A percentile compares a stretch with the other conserved stretches of the same genome.
Evolutionary conservation across 2,888 invertebrate genomes (phyloP).

Genomic region (Sipha maydis): DNA sequence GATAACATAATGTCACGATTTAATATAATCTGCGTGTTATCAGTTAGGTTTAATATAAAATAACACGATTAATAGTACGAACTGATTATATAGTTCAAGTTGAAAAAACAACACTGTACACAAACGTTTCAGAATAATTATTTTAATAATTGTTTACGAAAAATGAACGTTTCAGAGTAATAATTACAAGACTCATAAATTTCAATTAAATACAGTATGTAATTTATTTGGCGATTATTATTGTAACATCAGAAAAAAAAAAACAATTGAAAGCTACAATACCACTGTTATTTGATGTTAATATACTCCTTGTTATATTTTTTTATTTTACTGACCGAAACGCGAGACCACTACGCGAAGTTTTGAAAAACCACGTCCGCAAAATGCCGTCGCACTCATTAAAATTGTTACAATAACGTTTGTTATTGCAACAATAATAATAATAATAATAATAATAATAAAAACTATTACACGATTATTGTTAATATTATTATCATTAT

Average conservation of each 20-base stretch:
- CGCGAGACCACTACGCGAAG: not conserved
- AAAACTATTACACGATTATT: too few relatives aligned
- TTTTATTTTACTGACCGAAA: too few relatives aligned
- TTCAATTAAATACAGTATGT: not conserved
- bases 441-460: too few relatives aligned
- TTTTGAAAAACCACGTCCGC: not conserved
- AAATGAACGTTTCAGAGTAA: not conserved
- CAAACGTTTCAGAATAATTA: not conserved
- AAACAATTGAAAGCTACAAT: not conserved
- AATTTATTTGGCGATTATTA: not conserved
- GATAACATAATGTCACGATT: slow-evolving; percentile 13
- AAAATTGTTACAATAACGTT: not conserved
- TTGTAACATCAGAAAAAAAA: not conserved
- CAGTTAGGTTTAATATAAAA: slow-evolving; percentile 1
- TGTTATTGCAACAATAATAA: not conserved
- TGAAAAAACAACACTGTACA: slow-evolving; percentile 5
- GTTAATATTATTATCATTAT: not conserved
- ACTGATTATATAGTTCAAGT: slow-evolving; percentile 38
- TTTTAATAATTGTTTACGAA: not conserved
- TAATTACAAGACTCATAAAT: not conserved
- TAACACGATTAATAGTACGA: slow-evolving; percentile 1
- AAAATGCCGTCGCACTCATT: not conserved
- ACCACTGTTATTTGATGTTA: too few relatives aligned
- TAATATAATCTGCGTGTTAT: slow-evolving; percentile 29
- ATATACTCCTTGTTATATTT: too few relatives aligned